These are phyloP conservation scores for Bombus sibiricus DNA, from an alignment of 1,140 invertebrate species.

Conservation along the genomic window DNA sequence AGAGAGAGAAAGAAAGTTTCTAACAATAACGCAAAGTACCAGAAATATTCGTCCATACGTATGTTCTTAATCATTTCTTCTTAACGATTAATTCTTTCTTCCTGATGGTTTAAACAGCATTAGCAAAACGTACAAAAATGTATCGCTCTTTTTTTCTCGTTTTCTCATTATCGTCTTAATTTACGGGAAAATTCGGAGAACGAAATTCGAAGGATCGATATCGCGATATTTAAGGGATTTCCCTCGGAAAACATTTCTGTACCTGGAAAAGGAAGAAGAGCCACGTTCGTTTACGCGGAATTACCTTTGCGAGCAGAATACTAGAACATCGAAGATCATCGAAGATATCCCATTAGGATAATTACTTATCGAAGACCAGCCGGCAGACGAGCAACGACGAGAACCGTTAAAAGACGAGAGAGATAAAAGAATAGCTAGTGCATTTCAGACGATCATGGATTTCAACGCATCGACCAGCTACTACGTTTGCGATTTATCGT, in stretches of 20 bases:
- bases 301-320: too few species aligned
- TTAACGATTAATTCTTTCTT: too few species aligned
- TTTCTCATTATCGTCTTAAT: neutral
- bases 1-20: neutral
- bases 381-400: too few species aligned
- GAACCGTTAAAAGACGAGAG: neutral
- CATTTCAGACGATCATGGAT: constrained; percentile 14
- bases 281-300: too few species aligned
- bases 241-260: too few species aligned
- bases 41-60: neutral
- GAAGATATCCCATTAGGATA: neutral
- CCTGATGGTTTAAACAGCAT: neutral
- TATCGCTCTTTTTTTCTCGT: neutral
- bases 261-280: neutral
- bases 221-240: neutral
- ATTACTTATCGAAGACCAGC: neutral
- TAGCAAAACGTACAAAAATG: neutral
- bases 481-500: constrained; percentile 80
- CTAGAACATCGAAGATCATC: neutral
- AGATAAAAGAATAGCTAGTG: neutral
- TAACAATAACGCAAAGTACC: neutral
- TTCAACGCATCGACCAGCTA: constrained; percentile 45
- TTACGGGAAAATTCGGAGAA: too few species aligned
- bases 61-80: neutral
- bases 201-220: too few species aligned